Evolutionary conservation across 2,797 vertebrate genomes (phyloP).

Genomic region (Uromys caudimaculatus): DNA sequence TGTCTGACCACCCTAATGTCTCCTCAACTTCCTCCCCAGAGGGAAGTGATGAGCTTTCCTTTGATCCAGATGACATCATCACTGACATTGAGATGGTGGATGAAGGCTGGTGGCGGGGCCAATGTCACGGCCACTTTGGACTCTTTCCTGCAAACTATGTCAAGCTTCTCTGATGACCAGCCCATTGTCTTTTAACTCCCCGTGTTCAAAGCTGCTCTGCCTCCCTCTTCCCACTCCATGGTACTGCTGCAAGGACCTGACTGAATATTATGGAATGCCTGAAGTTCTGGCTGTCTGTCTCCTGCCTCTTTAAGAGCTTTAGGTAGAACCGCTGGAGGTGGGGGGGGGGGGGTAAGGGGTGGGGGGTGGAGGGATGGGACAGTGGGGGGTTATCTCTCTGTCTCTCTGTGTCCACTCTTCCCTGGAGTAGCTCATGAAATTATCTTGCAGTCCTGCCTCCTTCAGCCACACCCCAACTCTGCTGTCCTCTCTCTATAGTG

Average conservation of each 20-base stretch:
- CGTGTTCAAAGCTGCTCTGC: background rate
- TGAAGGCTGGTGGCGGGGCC: conserved; percentile 96
- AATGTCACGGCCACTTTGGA: conserved; percentile 89
- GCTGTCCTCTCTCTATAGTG: background rate
- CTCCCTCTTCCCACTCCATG: background rate
- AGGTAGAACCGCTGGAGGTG: background rate
- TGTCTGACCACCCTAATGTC: conserved; percentile 2
- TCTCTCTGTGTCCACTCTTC: background rate
- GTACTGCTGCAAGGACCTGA: conserved; percentile 8
- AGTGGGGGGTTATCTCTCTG: background rate
- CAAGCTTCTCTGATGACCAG: conserved; percentile 87
- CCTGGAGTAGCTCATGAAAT: background rate
- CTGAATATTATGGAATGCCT: background rate
- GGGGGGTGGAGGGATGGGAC: no score
- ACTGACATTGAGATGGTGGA: conserved; percentile 96
- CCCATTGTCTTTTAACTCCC: background rate
- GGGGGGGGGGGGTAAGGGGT: no score
- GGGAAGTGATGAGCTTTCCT: conserved; percentile 95
- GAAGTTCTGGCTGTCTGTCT: background rate
- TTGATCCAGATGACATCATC: conserved; percentile 93
- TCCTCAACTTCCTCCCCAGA: conserved; percentile 86
- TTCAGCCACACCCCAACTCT: background rate
- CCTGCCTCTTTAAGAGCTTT: background rate
- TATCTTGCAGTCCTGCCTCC: background rate
- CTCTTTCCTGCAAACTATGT: conserved; percentile 96